Conservation (phyloP, 2,797 vertebrate species). For the Okamejei kenojei region DNA sequence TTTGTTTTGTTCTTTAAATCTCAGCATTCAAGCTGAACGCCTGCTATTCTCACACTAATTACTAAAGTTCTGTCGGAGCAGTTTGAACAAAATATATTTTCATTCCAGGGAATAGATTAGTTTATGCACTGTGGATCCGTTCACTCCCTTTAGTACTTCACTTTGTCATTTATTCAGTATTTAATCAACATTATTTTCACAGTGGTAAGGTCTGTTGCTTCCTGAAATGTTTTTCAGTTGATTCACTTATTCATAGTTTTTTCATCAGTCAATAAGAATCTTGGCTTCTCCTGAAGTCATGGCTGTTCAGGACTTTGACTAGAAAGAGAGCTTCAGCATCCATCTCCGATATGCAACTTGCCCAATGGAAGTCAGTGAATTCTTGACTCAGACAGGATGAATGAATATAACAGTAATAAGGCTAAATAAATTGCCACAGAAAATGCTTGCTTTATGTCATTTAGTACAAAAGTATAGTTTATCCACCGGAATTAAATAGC, state of each 20-base stretch:
- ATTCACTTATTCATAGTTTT: background rate
- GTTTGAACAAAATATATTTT: background rate
- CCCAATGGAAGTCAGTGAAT: background rate
- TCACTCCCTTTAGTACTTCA: background rate
- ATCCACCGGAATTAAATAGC: background rate
- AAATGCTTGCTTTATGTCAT: background rate
- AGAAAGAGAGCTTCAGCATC: background rate
- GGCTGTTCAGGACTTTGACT: background rate
- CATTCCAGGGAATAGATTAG: background rate
- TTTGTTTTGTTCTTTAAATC: background rate
- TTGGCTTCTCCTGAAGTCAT: background rate
- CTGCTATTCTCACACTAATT: background rate
- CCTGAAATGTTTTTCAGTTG: background rate
- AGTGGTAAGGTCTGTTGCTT: background rate
- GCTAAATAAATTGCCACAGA: background rate
- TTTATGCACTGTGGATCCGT: background rate
- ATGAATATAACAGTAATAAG: background rate
- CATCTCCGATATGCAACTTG: background rate
- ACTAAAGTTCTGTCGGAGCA: background rate
- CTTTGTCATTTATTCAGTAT: background rate
- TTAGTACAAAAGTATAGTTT: background rate
- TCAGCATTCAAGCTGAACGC: background rate
- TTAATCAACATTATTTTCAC: background rate
- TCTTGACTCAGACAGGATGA: background rate
- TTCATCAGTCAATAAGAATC: background rate